Evolutionary conservation across 2,113 vertebrate genomes (phyloP), one percentile per base, ranked within the genome.

Genomic region (Oreotragus oreotragus): DNA sequence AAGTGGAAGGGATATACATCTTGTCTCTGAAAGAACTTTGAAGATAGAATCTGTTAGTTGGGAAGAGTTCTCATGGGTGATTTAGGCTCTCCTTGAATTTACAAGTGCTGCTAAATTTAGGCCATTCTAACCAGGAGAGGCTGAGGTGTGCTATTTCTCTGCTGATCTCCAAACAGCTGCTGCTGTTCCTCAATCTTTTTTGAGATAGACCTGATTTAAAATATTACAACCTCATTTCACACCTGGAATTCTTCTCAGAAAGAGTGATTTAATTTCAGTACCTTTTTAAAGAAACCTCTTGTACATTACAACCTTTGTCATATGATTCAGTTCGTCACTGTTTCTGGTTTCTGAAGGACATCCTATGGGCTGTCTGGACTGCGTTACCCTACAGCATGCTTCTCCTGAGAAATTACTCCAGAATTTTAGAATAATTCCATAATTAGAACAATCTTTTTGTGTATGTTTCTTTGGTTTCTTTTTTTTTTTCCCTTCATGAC

Each of bases 71-170:
- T 60, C 49, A 66, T 1, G n/a, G n/a, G 33, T 76, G 45, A 89
- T 33, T 73, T 43, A 76, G 51, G 30, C 25, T 91, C 43, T 97
- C 76, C 53, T 49, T 66, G 66, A 88, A 95, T 89, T 96, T 92
- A 57, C 70, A 93, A 85, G 84, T 60, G 47, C 58, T 94, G 81
- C 85, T 92, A 85, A 90, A 97, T 95, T 92, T 97, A 91, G 92
- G 36, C 83, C 58, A 2, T 88, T 49, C 55, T 64, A 81, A 39
- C 83, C 88, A 81, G 53, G 84, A 25, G 47, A 87, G 53, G 25
- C 30, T 28, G 84, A 89, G 64, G 7, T 64, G 5, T 47, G 58
- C 39, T 57, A n/a, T 93, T 88, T 97, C 87, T 86, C 27, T 16
- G 28, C 70, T 57, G 28, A 57, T 97, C 19, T 81, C 76, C 5